Evolutionary conservation across 2,888 invertebrate species (phyloP).

Genomic region (Serrognathus titanus): DNA sequence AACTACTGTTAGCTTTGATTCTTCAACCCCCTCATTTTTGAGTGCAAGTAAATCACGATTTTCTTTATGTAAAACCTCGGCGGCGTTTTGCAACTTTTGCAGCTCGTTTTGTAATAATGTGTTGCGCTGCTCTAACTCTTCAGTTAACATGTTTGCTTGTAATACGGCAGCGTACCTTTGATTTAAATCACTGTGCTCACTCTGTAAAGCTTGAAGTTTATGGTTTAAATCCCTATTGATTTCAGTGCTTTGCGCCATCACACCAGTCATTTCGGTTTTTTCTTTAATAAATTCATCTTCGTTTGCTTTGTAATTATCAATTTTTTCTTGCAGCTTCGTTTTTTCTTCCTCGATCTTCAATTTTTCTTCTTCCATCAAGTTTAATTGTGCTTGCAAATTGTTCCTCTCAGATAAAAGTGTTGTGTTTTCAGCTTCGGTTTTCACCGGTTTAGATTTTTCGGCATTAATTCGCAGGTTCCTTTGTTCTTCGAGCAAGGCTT

Average conservation of each 20-base stretch:
- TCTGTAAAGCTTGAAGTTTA: background rate
- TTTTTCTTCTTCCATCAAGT: background rate
- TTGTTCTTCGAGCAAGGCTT: slow-evolving; percentile 56
- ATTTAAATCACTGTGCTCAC: background rate
- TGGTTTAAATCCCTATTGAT: background rate
- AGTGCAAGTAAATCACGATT: no score
- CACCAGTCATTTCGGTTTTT: slow-evolving; percentile 3
- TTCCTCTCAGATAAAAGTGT: slow-evolving; percentile 25
- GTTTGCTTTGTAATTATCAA: slow-evolving; percentile 23
- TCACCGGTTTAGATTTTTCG: slow-evolving; percentile 35
- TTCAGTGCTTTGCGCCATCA: background rate
- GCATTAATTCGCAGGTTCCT: slow-evolving; percentile 40
- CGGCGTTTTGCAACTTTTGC: no score
- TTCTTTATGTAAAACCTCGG: no score
- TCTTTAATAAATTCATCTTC: background rate
- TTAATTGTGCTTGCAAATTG: slow-evolving; percentile 14
- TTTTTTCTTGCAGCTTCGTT: slow-evolving; percentile 32
- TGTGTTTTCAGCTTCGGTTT: slow-evolving; percentile 31
- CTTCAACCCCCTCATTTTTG: no score
- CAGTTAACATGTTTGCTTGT: no score
- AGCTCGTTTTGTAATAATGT: no score
- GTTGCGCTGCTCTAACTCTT: no score
- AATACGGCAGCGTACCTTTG: no score
- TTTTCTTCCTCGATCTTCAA: slow-evolving; percentile 7
- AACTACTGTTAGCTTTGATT: no score